Evolutionary conservation across 2,888 invertebrate species (phyloP).

Genomic region (Lasioglossum villosulum): DNA sequence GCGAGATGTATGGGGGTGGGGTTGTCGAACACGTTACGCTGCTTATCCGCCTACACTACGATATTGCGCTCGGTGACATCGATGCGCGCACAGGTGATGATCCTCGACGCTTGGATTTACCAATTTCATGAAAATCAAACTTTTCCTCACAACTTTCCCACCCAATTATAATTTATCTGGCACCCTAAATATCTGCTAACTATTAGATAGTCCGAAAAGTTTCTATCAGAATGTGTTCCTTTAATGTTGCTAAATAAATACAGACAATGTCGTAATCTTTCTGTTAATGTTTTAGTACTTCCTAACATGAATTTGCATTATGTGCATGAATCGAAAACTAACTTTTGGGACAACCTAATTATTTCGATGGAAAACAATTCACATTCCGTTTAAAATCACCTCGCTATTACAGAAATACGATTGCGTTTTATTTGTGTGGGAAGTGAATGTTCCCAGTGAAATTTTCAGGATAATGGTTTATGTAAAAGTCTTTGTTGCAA

Average conservation of each 20-base stretch:
- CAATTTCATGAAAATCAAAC: not conserved
- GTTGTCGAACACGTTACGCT: constrained; percentile 30
- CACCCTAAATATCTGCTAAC: not conserved
- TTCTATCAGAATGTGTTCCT: too few relatives aligned
- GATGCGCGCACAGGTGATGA: not conserved
- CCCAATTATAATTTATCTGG: not conserved
- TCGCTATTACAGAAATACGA: not conserved
- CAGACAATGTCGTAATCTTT: too few relatives aligned
- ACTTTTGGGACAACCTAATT: too few relatives aligned
- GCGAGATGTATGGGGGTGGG: constrained; percentile 31
- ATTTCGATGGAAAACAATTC: not conserved
- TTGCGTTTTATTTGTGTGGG: not conserved
- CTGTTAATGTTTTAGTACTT: too few relatives aligned
- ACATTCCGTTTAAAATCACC: not conserved
- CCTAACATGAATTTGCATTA: too few relatives aligned
- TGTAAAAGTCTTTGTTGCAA: not conserved
- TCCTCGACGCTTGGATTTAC: not conserved
- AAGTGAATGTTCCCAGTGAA: not conserved
- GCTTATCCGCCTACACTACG: not conserved
- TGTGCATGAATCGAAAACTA: too few relatives aligned
- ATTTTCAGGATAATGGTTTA: not conserved
- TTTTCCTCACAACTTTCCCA: not conserved
- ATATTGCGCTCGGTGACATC: not conserved
- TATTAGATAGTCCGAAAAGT: too few relatives aligned
- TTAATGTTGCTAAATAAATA: too few relatives aligned